Percentiles rank a stretch among this genome's conserved stretches.
phyloP scores from a whole-genome alignment of 1,140 invertebrate genomes.

The Nilaparvata lugens region DNA sequence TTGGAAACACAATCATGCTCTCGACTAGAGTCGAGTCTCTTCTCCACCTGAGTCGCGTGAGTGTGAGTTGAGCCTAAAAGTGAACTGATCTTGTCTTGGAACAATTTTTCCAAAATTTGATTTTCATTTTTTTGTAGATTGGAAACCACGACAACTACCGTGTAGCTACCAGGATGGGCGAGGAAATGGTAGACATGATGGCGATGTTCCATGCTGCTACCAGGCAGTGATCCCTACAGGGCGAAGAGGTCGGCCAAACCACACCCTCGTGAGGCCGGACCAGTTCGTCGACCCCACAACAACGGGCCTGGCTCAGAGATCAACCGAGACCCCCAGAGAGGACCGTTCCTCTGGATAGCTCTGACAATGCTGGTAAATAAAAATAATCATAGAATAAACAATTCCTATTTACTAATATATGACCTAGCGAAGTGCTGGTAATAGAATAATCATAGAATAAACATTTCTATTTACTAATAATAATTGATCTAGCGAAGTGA shows the following conservation, averaged over 20 bases:
- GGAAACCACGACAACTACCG: conserved; percentile 55
- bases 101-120: too few relatives aligned
- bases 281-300: conserved; percentile 33
- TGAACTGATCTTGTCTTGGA: too few relatives aligned
- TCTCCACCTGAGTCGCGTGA: too few relatives aligned
- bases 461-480: too few relatives aligned
- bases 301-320: conserved; percentile 25
- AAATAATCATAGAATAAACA: too few relatives aligned
- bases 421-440: too few relatives aligned
- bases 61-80: too few relatives aligned
- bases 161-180: conserved; percentile 46
- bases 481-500: too few relatives aligned
- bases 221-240: conserved; percentile 68
- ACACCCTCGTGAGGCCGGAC: conserved; percentile 37
- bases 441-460: too few relatives aligned
- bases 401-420: conserved; percentile 10
- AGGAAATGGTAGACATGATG: conserved; percentile 48
- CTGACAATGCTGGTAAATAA: conserved; percentile 42
- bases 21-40: too few relatives aligned
- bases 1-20: too few relatives aligned
- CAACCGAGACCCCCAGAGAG: conserved; percentile 55
- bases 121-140: conserved; percentile 34
- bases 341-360: conserved; percentile 62
- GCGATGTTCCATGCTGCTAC: conserved; percentile 58
- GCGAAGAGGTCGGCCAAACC: conserved; percentile 60